These are phyloP conservation scores for Boulengeromyrus knoepffleri DNA, from an alignment of 2,113 vertebrate genomes.

Conservation along the genomic window DNA sequence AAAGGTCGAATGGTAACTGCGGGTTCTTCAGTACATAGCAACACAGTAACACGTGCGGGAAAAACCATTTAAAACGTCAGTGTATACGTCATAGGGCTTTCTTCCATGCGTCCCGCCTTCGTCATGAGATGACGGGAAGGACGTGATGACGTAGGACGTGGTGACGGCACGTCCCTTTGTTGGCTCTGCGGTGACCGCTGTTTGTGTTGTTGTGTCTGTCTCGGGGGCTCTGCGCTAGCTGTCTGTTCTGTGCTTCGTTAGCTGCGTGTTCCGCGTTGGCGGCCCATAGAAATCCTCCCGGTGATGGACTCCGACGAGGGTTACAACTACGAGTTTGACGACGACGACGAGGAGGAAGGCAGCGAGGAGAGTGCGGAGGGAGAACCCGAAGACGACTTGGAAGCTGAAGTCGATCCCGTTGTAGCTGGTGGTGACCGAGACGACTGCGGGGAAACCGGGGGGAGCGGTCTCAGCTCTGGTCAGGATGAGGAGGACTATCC, in stretches of 20 bases:
- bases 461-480: constrained; percentile 77
- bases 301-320: constrained; percentile 98
- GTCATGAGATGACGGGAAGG: not conserved
- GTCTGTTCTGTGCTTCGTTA: constrained; percentile 32
- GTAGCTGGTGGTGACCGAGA: constrained; percentile 82
- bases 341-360: constrained; percentile 81
- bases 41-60: not conserved
- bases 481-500: constrained; percentile 93
- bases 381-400: constrained; percentile 86
- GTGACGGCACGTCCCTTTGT: constrained; percentile 84
- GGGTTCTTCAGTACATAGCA: not conserved
- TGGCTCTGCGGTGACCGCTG: constrained; percentile 76
- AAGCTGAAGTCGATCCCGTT: constrained; percentile 90
- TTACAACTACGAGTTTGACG: constrained; percentile 96
- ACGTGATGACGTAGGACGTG: not conserved
- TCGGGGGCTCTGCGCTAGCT: constrained; percentile 47
- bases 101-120: not conserved
- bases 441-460: constrained; percentile 77
- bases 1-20: not conserved
- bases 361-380: constrained; percentile 90
- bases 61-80: not conserved
- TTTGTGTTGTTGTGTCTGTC: constrained; percentile 65
- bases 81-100: not conserved
- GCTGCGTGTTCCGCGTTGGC: constrained; percentile 46
- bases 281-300: constrained; percentile 26